Evolutionary conservation across 2,888 invertebrate genomes (phyloP), one percentile per base, ranked within the genome.

Genomic region (Saturnia pavonia): DNA sequence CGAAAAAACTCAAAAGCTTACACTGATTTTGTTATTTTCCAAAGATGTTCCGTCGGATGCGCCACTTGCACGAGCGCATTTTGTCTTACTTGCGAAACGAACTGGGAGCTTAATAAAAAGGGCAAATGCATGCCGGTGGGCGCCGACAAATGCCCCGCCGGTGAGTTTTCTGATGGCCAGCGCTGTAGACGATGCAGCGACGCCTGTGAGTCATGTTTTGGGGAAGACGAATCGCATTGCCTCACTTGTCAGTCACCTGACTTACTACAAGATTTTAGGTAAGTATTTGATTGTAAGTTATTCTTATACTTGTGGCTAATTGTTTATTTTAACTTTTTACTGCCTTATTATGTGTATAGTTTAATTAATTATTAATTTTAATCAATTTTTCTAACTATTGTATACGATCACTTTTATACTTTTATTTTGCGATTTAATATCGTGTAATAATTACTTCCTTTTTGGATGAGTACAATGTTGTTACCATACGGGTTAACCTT

Each of bases 121-220:
- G 95, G 96, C 22, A 95, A 96, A 76, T 98, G 98, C 86, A 95
- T 96, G 45, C 96, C 96, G 1, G 94, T 94, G 70, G 96, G 96
- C 72, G 95, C 96, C 72, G 96, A 96, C 57, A 95, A 95, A 72
- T 98, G 98, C 83, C 94, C 94, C 78, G 91, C 95, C 74, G 95
- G 96, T 92, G 94, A 95, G 91, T 94, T 80, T 73, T 95, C 94
- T 68, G 95, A 95, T 42, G 95, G 95, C 22, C 95, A 94, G 63
- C 94, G 94, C 67, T 98, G 98, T 86, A 95, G 95, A 74, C 94
- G 95, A 6, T 98, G 98, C 82, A 96, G 97, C 83, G 94, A 95
- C 3, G 96, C 96, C 0, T 98, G 98, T 81, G 97, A 97, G 75
- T 96, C 96, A n/a, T 98, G 98, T 85, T 96, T 96, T 74, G 98